These are phyloP conservation scores for Lanistes nyassanus DNA, from an alignment of 1,140 invertebrate genomes.

Conservation along the genomic window DNA sequence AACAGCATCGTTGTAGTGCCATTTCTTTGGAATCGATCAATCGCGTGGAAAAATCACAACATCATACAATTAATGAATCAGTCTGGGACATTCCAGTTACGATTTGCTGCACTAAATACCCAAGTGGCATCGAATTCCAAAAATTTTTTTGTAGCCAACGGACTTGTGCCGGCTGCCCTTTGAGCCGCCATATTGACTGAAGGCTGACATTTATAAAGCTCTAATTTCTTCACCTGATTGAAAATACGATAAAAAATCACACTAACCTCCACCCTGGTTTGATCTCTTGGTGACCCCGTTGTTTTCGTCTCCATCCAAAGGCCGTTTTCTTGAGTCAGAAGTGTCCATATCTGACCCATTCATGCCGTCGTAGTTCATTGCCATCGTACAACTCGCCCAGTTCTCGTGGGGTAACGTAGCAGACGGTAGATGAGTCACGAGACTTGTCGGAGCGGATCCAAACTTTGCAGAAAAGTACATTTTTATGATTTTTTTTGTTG, in stretches of 20 bases:
- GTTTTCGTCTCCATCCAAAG: conserved; percentile 84
- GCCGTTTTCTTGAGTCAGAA: conserved; percentile 78
- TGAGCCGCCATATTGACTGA: conserved; percentile 60
- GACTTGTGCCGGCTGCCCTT: conserved; percentile 33
- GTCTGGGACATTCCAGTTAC: not conserved
- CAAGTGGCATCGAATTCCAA: conserved; percentile 37
- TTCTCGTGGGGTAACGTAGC: conserved; percentile 59
- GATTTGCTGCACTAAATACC: not conserved
- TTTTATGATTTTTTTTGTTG: too few relatives aligned
- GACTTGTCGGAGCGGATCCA: conserved; percentile 35
- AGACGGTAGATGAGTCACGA: conserved; percentile 44
- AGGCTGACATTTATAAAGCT: conserved; percentile 29
- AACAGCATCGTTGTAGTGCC: not conserved
- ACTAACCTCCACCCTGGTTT: conserved; percentile 85
- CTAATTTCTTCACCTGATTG: conserved; percentile 32
- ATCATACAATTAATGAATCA: not conserved
- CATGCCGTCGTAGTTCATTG: conserved; percentile 64
- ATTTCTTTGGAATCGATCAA: not conserved
- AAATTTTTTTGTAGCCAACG: conserved; percentile 40
- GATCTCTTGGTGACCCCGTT: conserved; percentile 88
- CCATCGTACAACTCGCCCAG: conserved; percentile 52
- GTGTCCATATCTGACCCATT: conserved; percentile 66
- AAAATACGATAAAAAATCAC: conserved; percentile 43
- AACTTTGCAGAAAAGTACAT: not conserved
- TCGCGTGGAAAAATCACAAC: not conserved